phyloP scores from a whole-genome alignment of 2,113 vertebrate species.

The Equus przewalskii region DNA sequence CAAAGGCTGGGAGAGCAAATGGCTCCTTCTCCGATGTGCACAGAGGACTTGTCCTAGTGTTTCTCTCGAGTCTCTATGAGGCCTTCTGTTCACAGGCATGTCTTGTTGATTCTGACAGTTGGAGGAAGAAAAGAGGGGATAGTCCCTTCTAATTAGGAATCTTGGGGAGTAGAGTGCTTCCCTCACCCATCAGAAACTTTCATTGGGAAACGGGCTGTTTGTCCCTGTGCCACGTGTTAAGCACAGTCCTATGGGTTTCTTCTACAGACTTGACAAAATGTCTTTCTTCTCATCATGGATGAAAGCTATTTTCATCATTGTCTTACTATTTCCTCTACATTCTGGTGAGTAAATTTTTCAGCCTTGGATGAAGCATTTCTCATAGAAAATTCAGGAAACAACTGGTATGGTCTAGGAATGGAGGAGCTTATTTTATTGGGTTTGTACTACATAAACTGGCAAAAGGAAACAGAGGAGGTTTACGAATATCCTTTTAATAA shows the following conservation, averaged over 20 bases:
- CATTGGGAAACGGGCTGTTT: neutral
- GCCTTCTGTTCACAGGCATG: neutral
- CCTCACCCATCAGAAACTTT: neutral
- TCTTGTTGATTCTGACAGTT: neutral
- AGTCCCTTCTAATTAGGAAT: neutral
- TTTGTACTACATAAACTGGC: neutral
- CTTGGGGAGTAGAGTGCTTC: neutral
- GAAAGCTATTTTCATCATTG: constrained; percentile 34
- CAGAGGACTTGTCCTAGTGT: neutral
- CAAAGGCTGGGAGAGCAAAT: neutral
- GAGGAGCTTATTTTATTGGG: neutral
- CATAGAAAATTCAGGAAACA: neutral
- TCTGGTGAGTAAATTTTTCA: constrained; percentile 60
- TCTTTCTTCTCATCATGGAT: neutral
- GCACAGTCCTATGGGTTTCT: neutral
- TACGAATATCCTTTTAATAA: neutral
- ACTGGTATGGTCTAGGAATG: neutral
- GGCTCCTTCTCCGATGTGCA: neutral
- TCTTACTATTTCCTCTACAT: neutral
- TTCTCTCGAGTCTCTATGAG: neutral
- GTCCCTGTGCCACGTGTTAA: neutral
- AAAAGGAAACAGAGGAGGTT: neutral
- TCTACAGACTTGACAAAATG: constrained; percentile 60
- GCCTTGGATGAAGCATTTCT: neutral
- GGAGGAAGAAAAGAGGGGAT: neutral